phyloP scores from a whole-genome alignment of 2,888 invertebrate genomes.

The Agonopterix subpropinquella region DNA sequence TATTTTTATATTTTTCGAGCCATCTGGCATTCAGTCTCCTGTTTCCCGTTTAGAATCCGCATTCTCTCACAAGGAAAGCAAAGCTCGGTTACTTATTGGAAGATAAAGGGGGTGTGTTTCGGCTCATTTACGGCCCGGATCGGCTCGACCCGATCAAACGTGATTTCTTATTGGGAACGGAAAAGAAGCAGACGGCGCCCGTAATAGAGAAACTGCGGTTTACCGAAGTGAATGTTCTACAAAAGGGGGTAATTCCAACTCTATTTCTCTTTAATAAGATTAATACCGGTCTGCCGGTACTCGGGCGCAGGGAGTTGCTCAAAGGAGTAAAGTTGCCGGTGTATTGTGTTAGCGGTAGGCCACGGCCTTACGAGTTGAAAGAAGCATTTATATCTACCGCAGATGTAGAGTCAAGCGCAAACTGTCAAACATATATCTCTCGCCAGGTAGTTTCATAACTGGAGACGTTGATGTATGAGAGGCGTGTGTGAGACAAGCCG shows the following conservation, averaged over 20 bases:
- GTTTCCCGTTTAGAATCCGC: constrained; percentile 40
- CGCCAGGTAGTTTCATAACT: constrained; percentile 56
- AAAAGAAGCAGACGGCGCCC: constrained; percentile 39
- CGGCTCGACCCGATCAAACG: constrained; percentile 49
- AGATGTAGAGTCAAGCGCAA: constrained; percentile 23
- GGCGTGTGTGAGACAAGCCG: constrained; percentile 18
- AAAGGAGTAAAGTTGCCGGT: not conserved
- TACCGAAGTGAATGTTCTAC: constrained; percentile 29
- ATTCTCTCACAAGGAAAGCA: constrained; percentile 45
- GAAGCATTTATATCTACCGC: constrained; percentile 14
- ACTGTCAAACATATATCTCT: constrained; percentile 51
- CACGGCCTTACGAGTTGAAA: constrained; percentile 1
- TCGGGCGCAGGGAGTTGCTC: constrained; percentile 9
- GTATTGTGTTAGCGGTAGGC: constrained; percentile 3
- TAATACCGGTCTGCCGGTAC: constrained; percentile 24
- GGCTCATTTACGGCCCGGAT: constrained; percentile 65
- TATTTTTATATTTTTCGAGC: constrained; percentile 63
- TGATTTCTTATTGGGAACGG: constrained; percentile 63
- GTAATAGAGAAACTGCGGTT: constrained; percentile 37
- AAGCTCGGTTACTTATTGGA: constrained; percentile 57
- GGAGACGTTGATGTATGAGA: constrained; percentile 59
- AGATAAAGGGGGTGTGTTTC: constrained; percentile 69
- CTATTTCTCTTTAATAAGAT: constrained; percentile 38
- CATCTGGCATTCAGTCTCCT: constrained; percentile 53
- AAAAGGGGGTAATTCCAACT: constrained; percentile 34